These are phyloP conservation scores for Pseudomyrmex concolor DNA, from an alignment of 1,140 invertebrate species.

Conservation along the genomic window DNA sequence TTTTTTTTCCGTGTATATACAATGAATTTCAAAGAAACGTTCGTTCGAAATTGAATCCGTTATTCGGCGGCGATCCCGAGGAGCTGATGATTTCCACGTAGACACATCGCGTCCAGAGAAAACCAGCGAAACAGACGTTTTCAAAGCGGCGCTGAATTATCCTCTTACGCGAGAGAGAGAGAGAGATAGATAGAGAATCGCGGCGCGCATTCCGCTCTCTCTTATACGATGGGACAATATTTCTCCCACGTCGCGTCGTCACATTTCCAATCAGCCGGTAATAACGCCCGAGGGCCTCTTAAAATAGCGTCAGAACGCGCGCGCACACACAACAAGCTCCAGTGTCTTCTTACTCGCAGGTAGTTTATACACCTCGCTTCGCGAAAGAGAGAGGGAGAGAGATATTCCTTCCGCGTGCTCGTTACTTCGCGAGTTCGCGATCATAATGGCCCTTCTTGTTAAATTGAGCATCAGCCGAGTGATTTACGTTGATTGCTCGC, in stretches of 20 bases:
- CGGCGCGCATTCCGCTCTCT: not conserved
- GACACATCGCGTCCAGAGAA: no score
- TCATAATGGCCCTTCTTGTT: constrained; percentile 85
- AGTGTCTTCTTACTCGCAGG: constrained; percentile 33
- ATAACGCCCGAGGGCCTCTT: constrained; percentile 38
- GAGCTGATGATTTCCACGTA: no score
- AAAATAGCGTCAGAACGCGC: constrained; percentile 25
- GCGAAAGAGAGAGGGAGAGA: constrained; percentile 17
- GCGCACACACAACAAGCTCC: constrained; percentile 35
- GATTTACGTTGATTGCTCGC: constrained; percentile 85
- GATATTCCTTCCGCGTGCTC: constrained; percentile 61
- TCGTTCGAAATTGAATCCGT: no score
- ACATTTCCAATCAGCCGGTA: constrained; percentile 55
- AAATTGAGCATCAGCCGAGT: constrained; percentile 85
- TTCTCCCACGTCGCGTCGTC: constrained; percentile 46
- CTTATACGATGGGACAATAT: constrained; percentile 48
- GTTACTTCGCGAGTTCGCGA: constrained; percentile 79
- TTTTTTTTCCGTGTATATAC: no score
- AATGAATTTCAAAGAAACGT: no score
- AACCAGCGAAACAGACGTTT: not conserved
- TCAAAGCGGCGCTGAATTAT: not conserved
- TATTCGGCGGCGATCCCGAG: no score
- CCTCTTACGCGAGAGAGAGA: not conserved
- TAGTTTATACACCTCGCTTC: constrained; percentile 41
- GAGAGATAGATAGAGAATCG: not conserved